Base-by-base conservation (phyloP, 2,113 vertebrate species). In the Acanthisitta chloris region DNA sequence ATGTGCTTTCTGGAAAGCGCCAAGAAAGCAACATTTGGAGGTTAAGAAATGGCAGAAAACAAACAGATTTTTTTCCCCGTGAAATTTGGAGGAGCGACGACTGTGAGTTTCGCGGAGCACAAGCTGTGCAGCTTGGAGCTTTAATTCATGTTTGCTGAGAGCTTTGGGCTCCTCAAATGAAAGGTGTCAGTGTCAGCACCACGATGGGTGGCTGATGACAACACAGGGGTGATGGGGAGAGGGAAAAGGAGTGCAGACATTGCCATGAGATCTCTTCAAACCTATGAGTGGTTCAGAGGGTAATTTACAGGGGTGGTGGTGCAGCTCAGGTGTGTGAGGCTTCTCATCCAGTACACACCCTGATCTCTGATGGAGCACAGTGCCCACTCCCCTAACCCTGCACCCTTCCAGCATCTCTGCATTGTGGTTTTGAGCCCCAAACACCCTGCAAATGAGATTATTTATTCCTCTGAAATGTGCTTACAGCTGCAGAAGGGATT, bases 11-110 rank as follows among this genome's bases (percentile, higher is more conserved):
- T 0, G 12, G 64, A 3, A 91, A 73, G 81, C 23, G 81, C 92
- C 92, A 91, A 70, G 86, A 89, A 91, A 97, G 96, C 93, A 94
- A 58, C 92, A 89, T 95, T 91, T 86, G 90, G 93, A 94, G 89
- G 92, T 89, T 73, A 94, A 71, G 90, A 8, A 76, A 92, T 67
- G 90, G 92, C 93, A 91, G 78, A 66, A 96, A 92, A 86, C 80
- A 92, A 88, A 62, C 74, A 88, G 94, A 76, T 86, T 91, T 83
- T 74, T 57, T 73, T 73, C n/a, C 64, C 33, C 46, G 77, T 14
- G 42, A 57, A 67, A 88, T 73, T 51, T 12, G 3, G 38, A 20
- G 89, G 49, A 86, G 61, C 2, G 59, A 31, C 2, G 80, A 4
- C 80, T 80, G 76, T 1, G 54, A 70, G 89, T 46, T 70, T 52